phyloP scores from a whole-genome alignment of 2,888 invertebrate species.

The Blomia tropicalis region DNA sequence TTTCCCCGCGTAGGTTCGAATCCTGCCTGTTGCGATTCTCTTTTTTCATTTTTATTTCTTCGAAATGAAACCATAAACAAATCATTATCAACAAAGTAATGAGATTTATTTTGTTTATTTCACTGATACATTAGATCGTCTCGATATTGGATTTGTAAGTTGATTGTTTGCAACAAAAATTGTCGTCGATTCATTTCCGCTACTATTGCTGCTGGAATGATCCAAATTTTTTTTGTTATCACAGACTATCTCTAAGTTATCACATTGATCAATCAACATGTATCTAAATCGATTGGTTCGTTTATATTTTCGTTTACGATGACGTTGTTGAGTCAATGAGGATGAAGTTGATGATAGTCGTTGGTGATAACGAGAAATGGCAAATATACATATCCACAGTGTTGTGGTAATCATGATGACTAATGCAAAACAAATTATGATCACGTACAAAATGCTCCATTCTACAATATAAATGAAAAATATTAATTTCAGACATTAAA shows the following conservation, averaged over 20 bases:
- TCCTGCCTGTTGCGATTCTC: conserved; percentile 26
- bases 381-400: conserved; percentile 16
- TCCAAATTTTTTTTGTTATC: too few species aligned
- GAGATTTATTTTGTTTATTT: too few species aligned
- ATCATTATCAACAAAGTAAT: too few species aligned
- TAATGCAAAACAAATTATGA: conserved; percentile 42
- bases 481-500: conserved; percentile 25
- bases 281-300: conserved; percentile 35
- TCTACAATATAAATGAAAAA: conserved; percentile 41
- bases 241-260: conserved; percentile 4
- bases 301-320: conserved; percentile 26
- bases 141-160: too few species aligned
- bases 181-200: too few species aligned
- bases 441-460: conserved; percentile 85
- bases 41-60: not conserved
- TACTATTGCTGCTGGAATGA: not conserved
- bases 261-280: conserved; percentile 32
- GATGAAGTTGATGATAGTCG: not conserved
- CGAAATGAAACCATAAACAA: too few species aligned
- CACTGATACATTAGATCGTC: too few species aligned
- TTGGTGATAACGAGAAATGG: not conserved
- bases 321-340: not conserved
- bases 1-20: conserved; percentile 27
- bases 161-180: too few species aligned
- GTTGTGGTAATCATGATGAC: conserved; percentile 31